Percentiles rank a stretch among this genome's conserved stretches.
Evolutionary conservation across 2,113 vertebrate species (phyloP).

Genomic region (Suncus etruscus): DNA sequence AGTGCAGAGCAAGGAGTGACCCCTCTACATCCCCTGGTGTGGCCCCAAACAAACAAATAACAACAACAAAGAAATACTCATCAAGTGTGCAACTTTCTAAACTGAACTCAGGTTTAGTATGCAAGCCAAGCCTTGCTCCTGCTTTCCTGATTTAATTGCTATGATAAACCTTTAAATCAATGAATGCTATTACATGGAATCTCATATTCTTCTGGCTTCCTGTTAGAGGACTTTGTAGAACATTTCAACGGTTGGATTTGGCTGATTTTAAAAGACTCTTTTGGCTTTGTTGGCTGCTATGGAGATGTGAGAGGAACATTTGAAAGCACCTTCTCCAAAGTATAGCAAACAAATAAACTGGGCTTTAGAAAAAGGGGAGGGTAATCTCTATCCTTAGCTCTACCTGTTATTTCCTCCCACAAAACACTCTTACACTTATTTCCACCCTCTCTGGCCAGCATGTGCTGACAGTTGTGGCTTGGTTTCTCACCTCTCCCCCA

Average conservation of each 20-base stretch:
- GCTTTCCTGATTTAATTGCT: background rate
- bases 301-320: background rate
- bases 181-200: background rate
- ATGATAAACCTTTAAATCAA: background rate
- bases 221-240: background rate
- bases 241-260: background rate
- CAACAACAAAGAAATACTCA: background rate
- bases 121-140: background rate
- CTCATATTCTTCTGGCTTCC: conserved; percentile 53
- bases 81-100: background rate
- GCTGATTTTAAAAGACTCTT: conserved; percentile 32
- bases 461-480: conserved; percentile 7
- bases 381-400: background rate
- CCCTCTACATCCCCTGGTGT: too few relatives aligned
- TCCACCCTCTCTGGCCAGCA: background rate
- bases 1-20: too few relatives aligned
- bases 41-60: too few relatives aligned
- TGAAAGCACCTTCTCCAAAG: conserved; percentile 34
- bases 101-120: background rate
- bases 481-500: background rate
- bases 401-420: background rate
- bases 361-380: conserved; percentile 26
- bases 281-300: conserved; percentile 12
- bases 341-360: conserved; percentile 8
- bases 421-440: background rate